phyloP scores from a whole-genome alignment of 1,140 invertebrate genomes.

The Lucilia cuprina region DNA sequence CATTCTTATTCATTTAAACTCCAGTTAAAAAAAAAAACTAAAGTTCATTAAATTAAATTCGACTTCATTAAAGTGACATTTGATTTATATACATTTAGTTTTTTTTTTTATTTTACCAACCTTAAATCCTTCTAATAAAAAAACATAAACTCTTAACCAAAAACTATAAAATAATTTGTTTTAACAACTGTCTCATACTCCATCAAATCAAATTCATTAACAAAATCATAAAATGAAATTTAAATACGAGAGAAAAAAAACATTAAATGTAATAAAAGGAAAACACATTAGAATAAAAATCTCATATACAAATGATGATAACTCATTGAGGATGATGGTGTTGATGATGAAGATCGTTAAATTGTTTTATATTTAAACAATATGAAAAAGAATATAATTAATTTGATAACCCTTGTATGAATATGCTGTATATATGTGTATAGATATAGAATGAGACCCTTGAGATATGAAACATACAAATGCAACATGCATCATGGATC shows the following conservation, averaged over 20 bases:
- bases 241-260: not conserved
- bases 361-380: not conserved
- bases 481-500: not conserved
- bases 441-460: constrained; percentile 25
- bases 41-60: constrained; percentile 6
- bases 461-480: constrained; percentile 27
- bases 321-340: not conserved
- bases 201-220: not conserved
- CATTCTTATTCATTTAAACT: no score
- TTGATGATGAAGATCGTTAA: not conserved
- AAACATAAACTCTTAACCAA: not conserved
- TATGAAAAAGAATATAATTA: not conserved
- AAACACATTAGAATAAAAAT: not conserved
- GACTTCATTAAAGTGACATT: not conserved
- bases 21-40: not conserved
- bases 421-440: not conserved
- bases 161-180: not conserved
- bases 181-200: constrained; percentile 1
- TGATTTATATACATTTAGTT: not conserved
- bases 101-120: not conserved
- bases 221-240: constrained; percentile 5
- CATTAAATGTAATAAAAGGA: not conserved
- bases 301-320: not conserved
- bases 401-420: not conserved
- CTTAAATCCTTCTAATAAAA: not conserved